Evolutionary conservation across 2,113 vertebrate species (phyloP), one percentile per base, ranked within the genome.

Genomic region (Ciconia maguari): DNA sequence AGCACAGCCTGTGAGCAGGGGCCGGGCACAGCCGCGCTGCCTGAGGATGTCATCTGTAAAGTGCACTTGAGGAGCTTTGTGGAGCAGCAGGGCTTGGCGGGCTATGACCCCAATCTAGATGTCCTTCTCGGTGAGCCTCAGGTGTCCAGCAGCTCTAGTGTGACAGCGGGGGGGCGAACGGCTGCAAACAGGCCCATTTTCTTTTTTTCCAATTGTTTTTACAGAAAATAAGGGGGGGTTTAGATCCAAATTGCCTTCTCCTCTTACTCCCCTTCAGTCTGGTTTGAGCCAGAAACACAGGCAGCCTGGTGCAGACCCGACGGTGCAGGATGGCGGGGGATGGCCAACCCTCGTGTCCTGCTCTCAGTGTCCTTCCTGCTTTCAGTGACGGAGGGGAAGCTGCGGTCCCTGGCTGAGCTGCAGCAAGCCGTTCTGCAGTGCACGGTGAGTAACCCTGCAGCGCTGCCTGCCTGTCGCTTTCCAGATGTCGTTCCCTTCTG

Each of bases 61-160:
- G 95, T 98, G 75, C 94, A 98, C 90, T 84, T 99, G 91, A 99
- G 98, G 90, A 97, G 95, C 61, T 98, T 98, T 9, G 86, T 98
- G 93, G 97, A 99, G 86, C 96, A 95, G 88, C 95, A 98, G 97
- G 96, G 90, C 27, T 49, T 98, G 78, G 97, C 96, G 83, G 99
- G 99, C 94, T 99, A 99, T 0, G 99, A 99, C 96, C 98, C 99
- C 78, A 99, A 98, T 52, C 97, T 99, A 5, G 97, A 98, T 29
- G 82, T 88, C 41, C 97, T 98, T 48, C 84, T 97, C 0, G 98
- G 98, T 98, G 97, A 95, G 97, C 36, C 34, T 58, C 15, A 8
- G 2, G 0, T 4, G 24, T 38, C 8, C 17, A 27, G 36, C 92
- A 93, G 52, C 96, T 93, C 64, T 94, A 76, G 77, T 94, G 96